These are phyloP conservation scores for Agrypnia vestita DNA, from an alignment of 1,140 invertebrate genomes.

Conservation along the genomic window DNA sequence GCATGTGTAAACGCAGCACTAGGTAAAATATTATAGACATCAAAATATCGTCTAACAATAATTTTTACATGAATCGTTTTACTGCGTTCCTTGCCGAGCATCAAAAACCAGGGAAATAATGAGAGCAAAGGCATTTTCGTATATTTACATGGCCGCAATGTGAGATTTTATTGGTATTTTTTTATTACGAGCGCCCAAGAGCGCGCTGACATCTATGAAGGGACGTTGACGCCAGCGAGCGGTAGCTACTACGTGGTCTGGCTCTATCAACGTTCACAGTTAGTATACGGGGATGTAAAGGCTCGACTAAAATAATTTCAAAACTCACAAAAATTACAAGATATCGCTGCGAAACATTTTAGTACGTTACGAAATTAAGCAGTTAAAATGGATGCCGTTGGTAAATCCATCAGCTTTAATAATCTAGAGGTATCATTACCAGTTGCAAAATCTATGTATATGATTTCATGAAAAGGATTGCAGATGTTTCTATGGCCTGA, in stretches of 20 bases:
- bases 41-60: background rate
- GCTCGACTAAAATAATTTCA: background rate
- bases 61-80: background rate
- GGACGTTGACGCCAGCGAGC: slow-evolving; percentile 12
- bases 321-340: too few species aligned
- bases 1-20: too few species aligned
- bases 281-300: background rate
- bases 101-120: background rate
- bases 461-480: too few species aligned
- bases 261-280: background rate
- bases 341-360: too few species aligned
- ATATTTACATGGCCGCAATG: background rate
- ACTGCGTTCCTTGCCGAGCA: background rate
- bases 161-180: background rate
- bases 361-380: too few species aligned
- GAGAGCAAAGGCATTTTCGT: background rate
- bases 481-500: too few species aligned
- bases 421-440: too few species aligned
- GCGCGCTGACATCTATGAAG: slow-evolving; percentile 4
- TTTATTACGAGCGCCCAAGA: background rate
- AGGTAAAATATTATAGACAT: too few species aligned
- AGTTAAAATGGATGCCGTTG: too few species aligned
- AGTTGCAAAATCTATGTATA: too few species aligned
- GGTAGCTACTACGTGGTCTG: slow-evolving; percentile 2
- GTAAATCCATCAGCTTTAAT: too few species aligned